Percentiles rank a stretch among this genome's conserved stretches.
Conservation (phyloP, 2,113 vertebrate genomes). For the Stegostoma tigrinum region DNA sequence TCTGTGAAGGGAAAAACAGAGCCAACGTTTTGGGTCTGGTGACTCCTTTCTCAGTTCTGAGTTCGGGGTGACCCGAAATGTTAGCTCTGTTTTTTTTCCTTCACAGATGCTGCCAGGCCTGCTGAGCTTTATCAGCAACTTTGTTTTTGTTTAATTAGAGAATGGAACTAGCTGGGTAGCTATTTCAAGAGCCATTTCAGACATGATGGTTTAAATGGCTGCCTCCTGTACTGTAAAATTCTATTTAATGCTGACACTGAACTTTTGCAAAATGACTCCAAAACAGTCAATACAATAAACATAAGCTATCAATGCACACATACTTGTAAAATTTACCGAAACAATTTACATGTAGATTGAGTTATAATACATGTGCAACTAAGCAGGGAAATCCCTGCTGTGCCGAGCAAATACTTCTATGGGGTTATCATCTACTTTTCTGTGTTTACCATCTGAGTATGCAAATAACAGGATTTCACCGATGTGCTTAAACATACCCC, state of each 20-base stretch:
- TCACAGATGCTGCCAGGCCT: too few species aligned
- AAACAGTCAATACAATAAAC: not conserved
- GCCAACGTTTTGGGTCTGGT: too few species aligned
- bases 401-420: not conserved
- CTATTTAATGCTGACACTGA: not conserved
- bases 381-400: conserved; percentile 28
- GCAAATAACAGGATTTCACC: conserved; percentile 27
- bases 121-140: too few species aligned
- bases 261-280: not conserved
- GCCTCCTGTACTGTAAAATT: too few species aligned
- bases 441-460: conserved; percentile 9
- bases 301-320: not conserved
- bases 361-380: not conserved
- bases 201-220: too few species aligned
- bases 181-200: too few species aligned
- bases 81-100: too few species aligned
- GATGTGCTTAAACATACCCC: not conserved
- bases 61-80: too few species aligned
- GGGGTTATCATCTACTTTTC: not conserved
- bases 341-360: not conserved
- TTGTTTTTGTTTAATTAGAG: too few species aligned
- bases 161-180: too few species aligned
- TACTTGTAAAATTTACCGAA: not conserved
- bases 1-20: too few species aligned
- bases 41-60: too few species aligned